phyloP scores from a whole-genome alignment of 2,797 vertebrate species.

The Gymnodraco acuticeps region DNA sequence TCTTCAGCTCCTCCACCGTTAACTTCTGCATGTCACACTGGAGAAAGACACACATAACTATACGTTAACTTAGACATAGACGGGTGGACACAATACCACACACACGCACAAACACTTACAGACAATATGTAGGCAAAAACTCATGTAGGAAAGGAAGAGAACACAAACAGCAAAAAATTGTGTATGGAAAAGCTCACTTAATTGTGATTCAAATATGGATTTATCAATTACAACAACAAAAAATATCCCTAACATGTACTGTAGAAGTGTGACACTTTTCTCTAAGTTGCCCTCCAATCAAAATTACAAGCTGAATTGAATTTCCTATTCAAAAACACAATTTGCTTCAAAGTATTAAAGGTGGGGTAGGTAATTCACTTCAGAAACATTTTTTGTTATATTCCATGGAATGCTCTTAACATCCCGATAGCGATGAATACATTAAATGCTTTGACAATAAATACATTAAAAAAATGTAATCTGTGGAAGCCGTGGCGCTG shows the following conservation, averaged over 20 bases:
- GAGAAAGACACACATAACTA: conserved; percentile 35
- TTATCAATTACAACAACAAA: neutral
- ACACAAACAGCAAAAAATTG: neutral
- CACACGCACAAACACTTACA: neutral
- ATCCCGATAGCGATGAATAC: too few species aligned
- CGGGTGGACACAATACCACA: neutral
- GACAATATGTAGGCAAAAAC: neutral
- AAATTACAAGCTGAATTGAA: neutral
- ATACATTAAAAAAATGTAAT: too few species aligned
- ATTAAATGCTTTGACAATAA: too few species aligned
- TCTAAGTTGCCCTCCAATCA: neutral
- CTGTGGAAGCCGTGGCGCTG: too few species aligned
- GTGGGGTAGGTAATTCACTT: too few species aligned
- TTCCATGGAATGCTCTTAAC: too few species aligned
- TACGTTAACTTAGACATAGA: conserved; percentile 23
- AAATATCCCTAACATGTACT: neutral
- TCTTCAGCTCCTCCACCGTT: conserved; percentile 97
- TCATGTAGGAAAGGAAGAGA: neutral
- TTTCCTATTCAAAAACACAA: neutral
- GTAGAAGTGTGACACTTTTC: neutral
- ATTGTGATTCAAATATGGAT: neutral
- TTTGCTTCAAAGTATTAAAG: neutral
- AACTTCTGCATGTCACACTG: conserved; percentile 99
- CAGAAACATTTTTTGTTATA: too few species aligned
- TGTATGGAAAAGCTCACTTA: neutral